Evolutionary conservation across 1,140 invertebrate species (phyloP).

Genomic region (Laupala kohalensis): DNA sequence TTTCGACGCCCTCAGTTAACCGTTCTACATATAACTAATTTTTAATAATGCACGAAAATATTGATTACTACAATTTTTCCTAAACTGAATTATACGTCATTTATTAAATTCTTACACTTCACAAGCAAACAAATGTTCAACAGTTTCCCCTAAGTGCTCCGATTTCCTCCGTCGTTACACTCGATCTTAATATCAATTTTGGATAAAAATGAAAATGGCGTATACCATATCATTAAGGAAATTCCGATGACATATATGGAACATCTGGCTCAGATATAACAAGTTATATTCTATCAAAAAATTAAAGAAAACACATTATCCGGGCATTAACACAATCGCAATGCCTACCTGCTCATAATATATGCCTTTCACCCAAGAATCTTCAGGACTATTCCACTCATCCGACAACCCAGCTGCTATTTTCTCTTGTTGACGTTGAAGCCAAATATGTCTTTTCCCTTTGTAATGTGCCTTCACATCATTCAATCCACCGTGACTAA

Average conservation of each 20-base stretch:
- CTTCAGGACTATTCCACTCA: background rate
- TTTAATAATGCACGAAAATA: background rate
- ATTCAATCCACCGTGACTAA: conserved; percentile 25
- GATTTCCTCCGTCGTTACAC: background rate
- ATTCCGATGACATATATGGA: conserved; percentile 14
- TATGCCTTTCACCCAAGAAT: background rate
- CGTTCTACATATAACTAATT: background rate
- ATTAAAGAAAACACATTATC: background rate
- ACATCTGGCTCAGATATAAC: conserved; percentile 1
- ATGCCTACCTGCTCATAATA: conserved; percentile 5
- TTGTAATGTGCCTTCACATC: conserved; percentile 27
- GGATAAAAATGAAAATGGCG: conserved; percentile 16
- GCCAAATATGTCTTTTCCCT: conserved; percentile 23
- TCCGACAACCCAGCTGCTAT: conserved; percentile 1
- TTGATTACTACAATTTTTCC: background rate
- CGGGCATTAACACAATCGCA: background rate
- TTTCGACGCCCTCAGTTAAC: background rate
- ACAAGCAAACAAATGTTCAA: background rate
- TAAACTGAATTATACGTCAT: background rate
- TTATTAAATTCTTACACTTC: background rate
- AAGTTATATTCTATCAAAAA: background rate
- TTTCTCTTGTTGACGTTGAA: conserved; percentile 6
- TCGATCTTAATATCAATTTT: conserved; percentile 11
- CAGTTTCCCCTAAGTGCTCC: background rate
- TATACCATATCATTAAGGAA: conserved; percentile 13